Percentiles rank a stretch among this genome's conserved stretches.
phyloP scores from a whole-genome alignment of 2,888 invertebrate species.

The Alsophila aescularia region DNA sequence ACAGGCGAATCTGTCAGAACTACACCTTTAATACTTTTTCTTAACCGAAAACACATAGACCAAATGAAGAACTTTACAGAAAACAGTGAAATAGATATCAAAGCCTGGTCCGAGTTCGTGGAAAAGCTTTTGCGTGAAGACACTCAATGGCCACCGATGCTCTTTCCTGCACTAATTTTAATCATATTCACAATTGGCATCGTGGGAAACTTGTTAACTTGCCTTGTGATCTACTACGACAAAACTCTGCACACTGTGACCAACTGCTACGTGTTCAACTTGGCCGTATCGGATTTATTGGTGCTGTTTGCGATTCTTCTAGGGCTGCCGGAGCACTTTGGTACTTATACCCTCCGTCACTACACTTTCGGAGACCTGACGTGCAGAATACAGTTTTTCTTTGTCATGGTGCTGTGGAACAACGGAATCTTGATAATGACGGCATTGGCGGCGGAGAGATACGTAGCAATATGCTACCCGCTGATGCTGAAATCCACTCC shows the following conservation, averaged over 20 bases:
- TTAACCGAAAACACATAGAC: no score
- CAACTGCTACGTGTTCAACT: constrained; percentile 69
- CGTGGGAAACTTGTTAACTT: constrained; percentile 68
- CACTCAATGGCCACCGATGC: no score
- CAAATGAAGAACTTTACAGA: no score
- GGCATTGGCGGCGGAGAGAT: constrained; percentile 61
- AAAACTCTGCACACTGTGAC: constrained; percentile 71
- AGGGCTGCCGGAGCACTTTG: constrained; percentile 48
- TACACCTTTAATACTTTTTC: no score
- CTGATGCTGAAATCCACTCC: constrained; percentile 49
- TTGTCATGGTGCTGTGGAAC: constrained; percentile 57
- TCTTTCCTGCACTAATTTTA: constrained; percentile 26
- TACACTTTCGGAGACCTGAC: constrained; percentile 45
- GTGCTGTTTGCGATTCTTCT: constrained; percentile 61
- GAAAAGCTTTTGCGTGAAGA: no score
- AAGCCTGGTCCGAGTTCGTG: no score
- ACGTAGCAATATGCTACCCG: constrained; percentile 62
- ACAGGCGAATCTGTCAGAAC: no score
- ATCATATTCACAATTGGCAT: constrained; percentile 54
- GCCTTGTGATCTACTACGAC: constrained; percentile 69
- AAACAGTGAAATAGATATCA: no score
- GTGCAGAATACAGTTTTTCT: constrained; percentile 59
- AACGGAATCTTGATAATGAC: constrained; percentile 65
- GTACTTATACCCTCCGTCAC: constrained; percentile 22
- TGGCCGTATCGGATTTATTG: constrained; percentile 69